Evolutionary conservation across 2,797 vertebrate genomes (phyloP).

Genomic region (Aphelocoma californica): DNA sequence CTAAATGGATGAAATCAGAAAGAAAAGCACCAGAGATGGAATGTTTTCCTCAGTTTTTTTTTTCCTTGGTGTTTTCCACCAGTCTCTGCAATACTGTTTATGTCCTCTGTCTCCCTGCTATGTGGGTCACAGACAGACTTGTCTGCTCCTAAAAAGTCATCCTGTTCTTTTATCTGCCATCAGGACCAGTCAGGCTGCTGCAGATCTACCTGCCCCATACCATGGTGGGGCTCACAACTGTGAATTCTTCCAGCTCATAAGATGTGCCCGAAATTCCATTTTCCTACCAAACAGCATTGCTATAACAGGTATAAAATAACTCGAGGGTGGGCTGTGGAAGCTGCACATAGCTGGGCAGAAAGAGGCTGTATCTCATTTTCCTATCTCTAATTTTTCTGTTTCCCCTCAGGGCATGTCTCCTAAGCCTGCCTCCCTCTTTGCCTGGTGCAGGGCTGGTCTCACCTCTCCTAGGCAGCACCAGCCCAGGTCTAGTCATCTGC

Average conservation of each 20-base stretch:
- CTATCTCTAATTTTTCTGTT: background rate
- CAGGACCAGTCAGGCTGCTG: background rate
- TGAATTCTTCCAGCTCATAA: background rate
- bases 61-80: background rate
- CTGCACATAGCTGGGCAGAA: background rate
- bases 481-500: background rate
- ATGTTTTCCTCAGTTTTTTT: fast-evolving
- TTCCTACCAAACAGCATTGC: background rate
- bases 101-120: background rate
- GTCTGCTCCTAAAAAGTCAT: slow-evolving; percentile 13
- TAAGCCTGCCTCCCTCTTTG: background rate
- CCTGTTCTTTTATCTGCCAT: background rate
- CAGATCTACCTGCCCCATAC: background rate
- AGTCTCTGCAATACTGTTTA: background rate
- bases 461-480: background rate
- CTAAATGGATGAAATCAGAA: background rate
- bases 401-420: background rate
- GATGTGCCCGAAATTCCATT: background rate
- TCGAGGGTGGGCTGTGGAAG: background rate
- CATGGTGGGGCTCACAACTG: background rate
- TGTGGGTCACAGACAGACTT: slow-evolving; percentile 16
- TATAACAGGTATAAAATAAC: background rate
- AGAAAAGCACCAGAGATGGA: background rate
- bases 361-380: background rate
- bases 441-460: background rate